Evolutionary conservation across 53 echinoderm and acorn worm genomes (phyloP), one percentile per base, ranked within the genome.

Genomic region (Actinopyga echinites): DNA sequence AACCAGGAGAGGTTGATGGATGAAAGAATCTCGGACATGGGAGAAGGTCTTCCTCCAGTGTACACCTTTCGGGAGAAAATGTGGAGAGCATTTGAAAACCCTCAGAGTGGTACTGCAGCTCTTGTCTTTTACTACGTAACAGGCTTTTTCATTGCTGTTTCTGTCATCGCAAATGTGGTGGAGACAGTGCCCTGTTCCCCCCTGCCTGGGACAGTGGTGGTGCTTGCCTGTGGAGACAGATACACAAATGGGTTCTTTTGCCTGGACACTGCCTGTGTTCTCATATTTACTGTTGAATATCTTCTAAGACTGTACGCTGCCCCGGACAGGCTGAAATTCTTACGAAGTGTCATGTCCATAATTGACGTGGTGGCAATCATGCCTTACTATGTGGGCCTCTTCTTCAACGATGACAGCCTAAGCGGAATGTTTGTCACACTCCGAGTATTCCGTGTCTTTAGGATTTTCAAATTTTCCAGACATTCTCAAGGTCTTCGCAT

Each of bases 401-500:
- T 96, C 86, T 91, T 96, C 86, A 78, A 93, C 58, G 91, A 92
- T 67, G 96, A 96, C 81, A 87, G 92, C 73, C 86, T 96, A 56
- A 96, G 91, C 34, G 96, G 96, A 79, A 93, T 93, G 93, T 96
- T 96, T 80, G 93, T 94, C 67, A 96, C 96, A 57, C 92, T 96
- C 75, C 84, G 96, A 84, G 96, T 96, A 75, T 96, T 96, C 84
- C 87, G 96, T 83, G 96, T 96, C 73, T 94, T 96, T 74, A 93
- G 96, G 85, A 96, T 96, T 96, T 96, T 96, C 93, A 96, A 96
- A 89, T 96, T 96, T 91, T 96, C 96, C 87, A 85, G 96, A 74
- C 96, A 96, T 87, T 96, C 96, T 57, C 93, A 93, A 89, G 96
- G 96, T 87, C 91, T 96, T 85, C 96, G 96, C 60, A 94, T 96